Base-by-base conservation (phyloP, 2,113 vertebrate species). In the Ailuropoda melanoleuca region DNA sequence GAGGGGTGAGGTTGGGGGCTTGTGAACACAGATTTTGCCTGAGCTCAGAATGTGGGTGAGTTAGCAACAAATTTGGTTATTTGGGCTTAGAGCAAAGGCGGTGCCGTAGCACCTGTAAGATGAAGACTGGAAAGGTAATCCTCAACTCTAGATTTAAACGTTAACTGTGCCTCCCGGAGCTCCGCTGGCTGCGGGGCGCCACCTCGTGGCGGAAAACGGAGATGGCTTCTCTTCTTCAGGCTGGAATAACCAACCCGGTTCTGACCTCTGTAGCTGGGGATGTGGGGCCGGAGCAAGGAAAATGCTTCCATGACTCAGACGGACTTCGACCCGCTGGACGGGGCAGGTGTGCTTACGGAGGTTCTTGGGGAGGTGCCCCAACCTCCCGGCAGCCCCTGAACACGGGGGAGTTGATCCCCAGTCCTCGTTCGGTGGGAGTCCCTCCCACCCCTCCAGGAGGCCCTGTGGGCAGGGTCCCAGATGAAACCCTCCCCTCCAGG, bases 151-250 rank as follows among this genome's bases (percentile, higher is more conserved):
- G 15, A 14, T 7, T 29, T 55, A 34, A 37, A 56, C 13, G 23
- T n/a, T 80, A 83, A 29, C 12, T 12, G 10, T 29, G 75, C 17
- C 75, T 4, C 21, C 11, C 6, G 37, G 29, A 8, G 24, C 29
- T 12, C 60, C 4, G 1, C 3, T 1, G 8, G 55, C 50, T 60
- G 9, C 72, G 31, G 10, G 10, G 68, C 2, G 13, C 93, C 93
- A 60, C 90, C 87, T 88, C 34, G 86, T 72, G 97, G 87, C 55
- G 4, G 70, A 56, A 15, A 58, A 46, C 37, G n/a, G 60, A 88
- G 62, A 19, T 58, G 26, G 34, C 74, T 58, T 39, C 62, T 62
- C 23, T n/a, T 18, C 55, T 48, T n/a, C 34, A 0, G 1, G 43
- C 43, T 4, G 13, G 39, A 39, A 1, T 0, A 13, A 12, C 3